Evolutionary conservation across 2,797 vertebrate species (phyloP), one percentile per base, ranked within the genome.

Genomic region (Gymnoscopelus braueri): DNA sequence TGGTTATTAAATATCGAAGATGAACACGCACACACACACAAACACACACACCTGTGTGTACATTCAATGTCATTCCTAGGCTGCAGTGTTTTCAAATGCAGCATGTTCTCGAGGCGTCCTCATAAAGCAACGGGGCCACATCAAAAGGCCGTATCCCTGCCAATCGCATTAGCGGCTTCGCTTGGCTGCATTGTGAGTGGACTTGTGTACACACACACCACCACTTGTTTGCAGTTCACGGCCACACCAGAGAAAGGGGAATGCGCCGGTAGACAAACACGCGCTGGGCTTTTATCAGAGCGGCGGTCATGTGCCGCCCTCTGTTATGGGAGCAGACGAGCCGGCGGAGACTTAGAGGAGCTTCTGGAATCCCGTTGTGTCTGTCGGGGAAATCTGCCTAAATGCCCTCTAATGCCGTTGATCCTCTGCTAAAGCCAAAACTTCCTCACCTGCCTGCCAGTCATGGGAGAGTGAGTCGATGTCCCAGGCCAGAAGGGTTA

Each of bases 341-440:
- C 81, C 75, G 88, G 69, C 68, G 81, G 70, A 77, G 85, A 80
- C 83, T 83, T 68, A 67, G 78, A 83, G 84, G 84, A 84, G 78
- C 77, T 44, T 10, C 84, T 72, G 90, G 87, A 88, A 88, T 91
- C 91, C 82, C 83, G 65, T 80, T 65, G 78, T 80, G 86, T 85
- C 87, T 87, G 84, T 89, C 84, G 91, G 91, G 90, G 89, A 92
- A 91, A 90, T 91, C 88, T 86, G 72, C 79, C 81, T 92, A 92
- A 94, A 94, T 90, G 84, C 89, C 71, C 74, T 75, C 76, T 93
- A 94, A 93, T 93, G 91, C 89, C 24, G 85, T 65, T 90, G 88
- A 93, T 90, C 91, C 82, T 62, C 76, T 1, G 68, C 78, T 86
- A 86, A 93, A 93, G 86, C 91, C 85, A 89, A 90, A 80, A 82